Base-by-base conservation (phyloP, 1,140 invertebrate genomes). In the Agrilus planipennis region DNA sequence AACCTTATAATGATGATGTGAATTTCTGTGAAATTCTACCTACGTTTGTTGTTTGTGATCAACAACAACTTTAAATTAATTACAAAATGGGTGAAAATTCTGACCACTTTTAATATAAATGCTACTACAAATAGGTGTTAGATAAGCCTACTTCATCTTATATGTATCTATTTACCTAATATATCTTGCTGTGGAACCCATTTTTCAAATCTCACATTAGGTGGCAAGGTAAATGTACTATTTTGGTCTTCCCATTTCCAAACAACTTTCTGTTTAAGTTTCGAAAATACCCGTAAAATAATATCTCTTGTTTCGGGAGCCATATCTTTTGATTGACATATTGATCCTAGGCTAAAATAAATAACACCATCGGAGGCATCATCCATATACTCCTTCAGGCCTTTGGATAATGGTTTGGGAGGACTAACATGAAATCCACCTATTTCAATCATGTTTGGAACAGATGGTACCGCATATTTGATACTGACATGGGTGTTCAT, bases 151-250 rank as follows among this genome's bases (percentile, higher is more conserved):
- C n/a, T n/a, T n/a, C n/a, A n/a, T n/a, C n/a, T n/a, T n/a, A n/a
- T n/a, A n/a, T n/a, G n/a, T n/a, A 22, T 22, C 7, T 37, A 53
- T 54, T 67, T 57, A 79, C 76, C 70, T 46, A 81, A 56, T 45
- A 82, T 64, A 50, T 78, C 77, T 34, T 70, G 72, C 51, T 84
- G 80, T 0, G 79, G 79, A 3, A 81, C 52, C 80, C 81, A 84
- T 34, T 71, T 71, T 15, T 60, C 62, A 1, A 77, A 52, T 41
- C 72, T 62, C 0, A 84, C 61, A 61, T 84, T 84, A 0, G 59
- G 49, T 0, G 47, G 47, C 23, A 42, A 14, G 5, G 17, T 21
- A n/a, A 62, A 50, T 1, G 42, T 28, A 23, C 58, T 46, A 1
- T 27, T 50, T 4, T 53, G 50, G 16, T 58, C 58, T 48, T 65